These are phyloP conservation scores for Ditula angustiorana DNA, from an alignment of 2,888 invertebrate genomes.

Conservation along the genomic window DNA sequence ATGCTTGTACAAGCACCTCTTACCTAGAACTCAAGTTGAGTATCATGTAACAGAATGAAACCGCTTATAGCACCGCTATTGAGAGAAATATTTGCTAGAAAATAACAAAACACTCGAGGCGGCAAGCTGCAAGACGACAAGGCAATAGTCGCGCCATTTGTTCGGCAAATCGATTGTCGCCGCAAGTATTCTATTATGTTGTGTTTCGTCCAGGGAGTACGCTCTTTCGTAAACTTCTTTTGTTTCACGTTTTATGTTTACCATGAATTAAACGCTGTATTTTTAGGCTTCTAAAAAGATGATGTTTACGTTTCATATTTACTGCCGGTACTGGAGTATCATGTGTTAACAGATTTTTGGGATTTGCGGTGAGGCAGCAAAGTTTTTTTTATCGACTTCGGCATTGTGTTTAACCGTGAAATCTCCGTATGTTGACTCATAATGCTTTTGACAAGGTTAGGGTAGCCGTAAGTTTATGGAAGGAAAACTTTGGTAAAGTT, in stretches of 20 bases:
- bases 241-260: conserved; percentile 33
- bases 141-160: conserved; percentile 47
- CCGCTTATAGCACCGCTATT: background rate
- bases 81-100: conserved; percentile 4
- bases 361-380: conserved; percentile 1
- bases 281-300: conserved; percentile 31
- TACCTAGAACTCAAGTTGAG: too few species aligned
- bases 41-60: background rate
- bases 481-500: too few species aligned
- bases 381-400: conserved; percentile 21
- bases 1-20: too few species aligned
- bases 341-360: conserved; percentile 20
- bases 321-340: conserved; percentile 24
- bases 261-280: conserved; percentile 14
- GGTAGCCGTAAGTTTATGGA: too few species aligned
- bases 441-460: too few species aligned
- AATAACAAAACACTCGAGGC: conserved; percentile 12
- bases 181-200: conserved; percentile 39
- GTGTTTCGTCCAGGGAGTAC: conserved; percentile 39
- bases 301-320: conserved; percentile 35
- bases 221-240: conserved; percentile 19
- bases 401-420: too few species aligned
- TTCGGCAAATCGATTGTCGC: conserved; percentile 45
- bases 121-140: conserved; percentile 8
- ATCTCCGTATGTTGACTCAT: too few species aligned